Conservation (phyloP, 2,113 vertebrate species). For the Tetrao urogallus region DNA sequence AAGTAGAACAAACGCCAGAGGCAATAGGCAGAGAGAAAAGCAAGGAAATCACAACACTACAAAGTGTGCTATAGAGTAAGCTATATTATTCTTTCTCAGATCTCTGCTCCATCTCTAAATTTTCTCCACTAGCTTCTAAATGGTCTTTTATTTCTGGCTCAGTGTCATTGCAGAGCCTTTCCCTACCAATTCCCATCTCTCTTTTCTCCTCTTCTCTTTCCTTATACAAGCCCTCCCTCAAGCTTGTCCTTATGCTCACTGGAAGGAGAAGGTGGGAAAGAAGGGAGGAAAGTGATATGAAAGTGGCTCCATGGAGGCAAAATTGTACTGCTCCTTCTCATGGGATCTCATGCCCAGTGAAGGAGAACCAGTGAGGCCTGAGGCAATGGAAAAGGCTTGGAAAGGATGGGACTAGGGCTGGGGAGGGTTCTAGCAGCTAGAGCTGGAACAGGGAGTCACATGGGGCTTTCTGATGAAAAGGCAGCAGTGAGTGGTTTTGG, state of each 20-base stretch:
- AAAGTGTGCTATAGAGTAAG: neutral
- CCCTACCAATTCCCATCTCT: neutral
- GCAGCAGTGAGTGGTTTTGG: rapidly evolving
- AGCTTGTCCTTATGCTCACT: neutral
- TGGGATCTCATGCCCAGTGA: rapidly evolving
- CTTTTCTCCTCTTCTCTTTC: neutral
- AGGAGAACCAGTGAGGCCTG: neutral
- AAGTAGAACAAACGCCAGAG: neutral
- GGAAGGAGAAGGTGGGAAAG: neutral
- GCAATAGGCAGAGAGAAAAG: neutral
- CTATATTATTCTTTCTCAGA: neutral
- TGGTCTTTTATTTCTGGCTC: neutral
- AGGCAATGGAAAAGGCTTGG: neutral
- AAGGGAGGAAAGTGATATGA: too few species aligned
- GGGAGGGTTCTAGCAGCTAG: neutral
- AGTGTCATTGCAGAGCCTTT: neutral
- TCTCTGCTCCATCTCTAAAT: neutral
- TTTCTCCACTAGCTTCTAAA: neutral
- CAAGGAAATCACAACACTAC: neutral
- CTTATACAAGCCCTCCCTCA: neutral
- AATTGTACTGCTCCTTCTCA: neutral
- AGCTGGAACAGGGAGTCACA: neutral
- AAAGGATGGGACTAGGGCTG: neutral
- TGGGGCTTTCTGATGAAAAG: neutral
- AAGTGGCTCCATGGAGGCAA: neutral